Conservation (phyloP, 2,797 vertebrate genomes). For the Myioborus melanocephalus region DNA sequence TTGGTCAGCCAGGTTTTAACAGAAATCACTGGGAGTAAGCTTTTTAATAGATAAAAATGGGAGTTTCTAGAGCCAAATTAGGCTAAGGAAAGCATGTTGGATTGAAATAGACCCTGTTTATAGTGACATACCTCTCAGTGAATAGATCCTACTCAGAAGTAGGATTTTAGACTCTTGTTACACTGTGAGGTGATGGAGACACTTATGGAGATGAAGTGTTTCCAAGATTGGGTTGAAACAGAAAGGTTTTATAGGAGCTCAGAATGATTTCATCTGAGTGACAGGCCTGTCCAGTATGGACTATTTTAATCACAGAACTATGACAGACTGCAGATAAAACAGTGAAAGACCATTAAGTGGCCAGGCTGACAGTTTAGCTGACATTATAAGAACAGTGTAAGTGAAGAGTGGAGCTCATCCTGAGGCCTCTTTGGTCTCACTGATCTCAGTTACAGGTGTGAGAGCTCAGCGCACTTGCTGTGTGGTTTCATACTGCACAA, state of each 20-base stretch:
- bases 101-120: neutral
- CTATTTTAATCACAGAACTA: neutral
- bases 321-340: neutral
- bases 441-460: neutral
- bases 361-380: neutral
- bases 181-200: neutral
- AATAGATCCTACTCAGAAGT: neutral
- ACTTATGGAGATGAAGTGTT: neutral
- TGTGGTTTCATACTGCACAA: neutral
- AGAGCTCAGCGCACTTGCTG: neutral
- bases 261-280: neutral
- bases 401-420: neutral
- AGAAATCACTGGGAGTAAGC: neutral
- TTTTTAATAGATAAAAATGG: neutral
- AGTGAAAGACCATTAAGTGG: neutral
- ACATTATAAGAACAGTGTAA: neutral
- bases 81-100: neutral
- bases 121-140: neutral
- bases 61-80: neutral
- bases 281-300: neutral
- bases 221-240: neutral
- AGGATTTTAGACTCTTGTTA: neutral
- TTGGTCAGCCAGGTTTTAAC: neutral
- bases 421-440: neutral
- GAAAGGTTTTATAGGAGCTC: neutral